Evolutionary conservation across 2,797 vertebrate genomes (phyloP).

Genomic region (Malurus splendens): DNA sequence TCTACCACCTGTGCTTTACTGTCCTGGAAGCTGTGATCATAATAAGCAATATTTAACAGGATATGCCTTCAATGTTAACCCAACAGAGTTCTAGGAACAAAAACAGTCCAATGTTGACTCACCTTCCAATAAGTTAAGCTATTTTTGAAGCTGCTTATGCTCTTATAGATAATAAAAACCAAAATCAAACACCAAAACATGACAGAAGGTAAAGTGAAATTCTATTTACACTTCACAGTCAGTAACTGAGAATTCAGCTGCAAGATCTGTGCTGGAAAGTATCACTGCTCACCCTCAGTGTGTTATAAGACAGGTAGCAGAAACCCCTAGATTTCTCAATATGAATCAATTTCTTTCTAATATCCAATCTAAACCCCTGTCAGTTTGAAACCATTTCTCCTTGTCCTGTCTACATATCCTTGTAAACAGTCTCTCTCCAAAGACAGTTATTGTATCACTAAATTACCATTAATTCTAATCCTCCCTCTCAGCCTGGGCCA

Average conservation of each 20-base stretch:
- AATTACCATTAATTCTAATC: neutral
- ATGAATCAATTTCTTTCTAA: neutral
- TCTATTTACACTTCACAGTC: neutral
- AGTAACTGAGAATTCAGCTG: neutral
- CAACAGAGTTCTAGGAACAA: neutral
- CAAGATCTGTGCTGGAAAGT: neutral
- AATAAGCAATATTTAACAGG: neutral
- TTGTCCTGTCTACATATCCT: neutral
- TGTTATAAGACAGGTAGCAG: accelerated
- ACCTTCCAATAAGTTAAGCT: neutral
- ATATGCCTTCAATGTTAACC: neutral
- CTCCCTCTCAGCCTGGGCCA: neutral
- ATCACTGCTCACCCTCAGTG: neutral
- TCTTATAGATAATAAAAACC: neutral
- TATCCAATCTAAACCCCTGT: neutral
- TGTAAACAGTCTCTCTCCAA: neutral
- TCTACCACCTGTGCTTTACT: neutral
- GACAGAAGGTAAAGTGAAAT: neutral
- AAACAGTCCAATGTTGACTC: neutral
- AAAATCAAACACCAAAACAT: neutral
- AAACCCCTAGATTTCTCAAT: neutral
- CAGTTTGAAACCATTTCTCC: neutral
- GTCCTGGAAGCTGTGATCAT: neutral
- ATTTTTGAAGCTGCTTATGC: neutral
- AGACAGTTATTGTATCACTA: neutral